Percentiles rank a stretch among this genome's conserved stretches.
phyloP scores from a whole-genome alignment of 2,113 vertebrate species.

The Acanthisitta chloris region DNA sequence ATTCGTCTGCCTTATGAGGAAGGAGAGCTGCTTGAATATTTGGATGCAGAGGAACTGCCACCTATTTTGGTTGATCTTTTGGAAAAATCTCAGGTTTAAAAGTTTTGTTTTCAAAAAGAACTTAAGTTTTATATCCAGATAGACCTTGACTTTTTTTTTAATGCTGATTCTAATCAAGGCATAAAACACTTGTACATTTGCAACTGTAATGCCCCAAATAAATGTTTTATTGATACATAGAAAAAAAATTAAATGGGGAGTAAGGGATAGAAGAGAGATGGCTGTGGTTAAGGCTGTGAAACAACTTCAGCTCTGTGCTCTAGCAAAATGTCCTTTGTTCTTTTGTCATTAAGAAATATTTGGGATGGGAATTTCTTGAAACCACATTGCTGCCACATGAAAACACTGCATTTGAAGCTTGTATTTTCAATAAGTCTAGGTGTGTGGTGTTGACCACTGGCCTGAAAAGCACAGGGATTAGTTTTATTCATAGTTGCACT shows the following conservation, averaged over 20 bases:
- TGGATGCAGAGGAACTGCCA: slow-evolving; percentile 95
- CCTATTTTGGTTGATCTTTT: slow-evolving; percentile 97
- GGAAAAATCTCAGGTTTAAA: slow-evolving; percentile 95
- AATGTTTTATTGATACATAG: background rate
- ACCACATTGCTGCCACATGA: background rate
- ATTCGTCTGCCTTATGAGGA: slow-evolving; percentile 97
- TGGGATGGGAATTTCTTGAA: background rate
- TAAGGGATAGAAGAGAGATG: background rate
- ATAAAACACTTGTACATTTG: background rate
- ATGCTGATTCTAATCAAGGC: background rate
- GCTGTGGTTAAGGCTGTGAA: background rate
- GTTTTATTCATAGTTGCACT: background rate
- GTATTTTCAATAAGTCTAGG: background rate
- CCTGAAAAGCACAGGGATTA: background rate
- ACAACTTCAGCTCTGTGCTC: background rate
- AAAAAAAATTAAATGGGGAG: background rate
- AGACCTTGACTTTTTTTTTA: background rate
- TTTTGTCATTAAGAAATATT: background rate
- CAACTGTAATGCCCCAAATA: background rate
- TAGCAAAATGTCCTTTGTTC: background rate
- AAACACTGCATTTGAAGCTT: background rate
- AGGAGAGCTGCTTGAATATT: slow-evolving; percentile 93
- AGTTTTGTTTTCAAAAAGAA: background rate
- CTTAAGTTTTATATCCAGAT: accelerated
- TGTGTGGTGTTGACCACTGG: background rate